Conservation (phyloP, 37 sponge, comb jelly and placozoan genomes). For the Lycopodina hypogea region DNA sequence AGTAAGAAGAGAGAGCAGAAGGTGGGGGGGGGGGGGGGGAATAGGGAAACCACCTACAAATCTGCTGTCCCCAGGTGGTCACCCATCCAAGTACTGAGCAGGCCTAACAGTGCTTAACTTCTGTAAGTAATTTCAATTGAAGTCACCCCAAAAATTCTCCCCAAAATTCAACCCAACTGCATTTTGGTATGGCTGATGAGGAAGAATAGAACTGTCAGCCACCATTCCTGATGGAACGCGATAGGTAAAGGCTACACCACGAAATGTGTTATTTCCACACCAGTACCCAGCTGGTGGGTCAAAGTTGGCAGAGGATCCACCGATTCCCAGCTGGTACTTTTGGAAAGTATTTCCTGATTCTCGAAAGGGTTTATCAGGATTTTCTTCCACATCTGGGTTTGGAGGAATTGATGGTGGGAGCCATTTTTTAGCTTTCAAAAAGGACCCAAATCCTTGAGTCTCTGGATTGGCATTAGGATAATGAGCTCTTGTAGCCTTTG, state of each 20-base stretch:
- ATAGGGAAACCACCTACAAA: too few relatives aligned
- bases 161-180: too few relatives aligned
- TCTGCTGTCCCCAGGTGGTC: too few relatives aligned
- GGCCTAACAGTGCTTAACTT: too few relatives aligned
- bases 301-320: constrained; percentile 42
- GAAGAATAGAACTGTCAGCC: constrained; percentile 28
- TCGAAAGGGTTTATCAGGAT: constrained; percentile 20
- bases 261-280: constrained; percentile 30
- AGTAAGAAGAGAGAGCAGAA: too few relatives aligned
- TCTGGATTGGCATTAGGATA: constrained; percentile 80
- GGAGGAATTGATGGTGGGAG: constrained; percentile 5
- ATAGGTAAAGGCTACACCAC: constrained; percentile 49
- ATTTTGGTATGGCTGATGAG: constrained; percentile 51
- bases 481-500: constrained; percentile 58
- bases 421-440: constrained; percentile 24
- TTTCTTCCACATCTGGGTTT: constrained; percentile 10
- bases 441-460: constrained; percentile 58
- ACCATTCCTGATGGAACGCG: constrained; percentile 32
- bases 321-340: constrained; percentile 50
- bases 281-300: constrained; percentile 68
- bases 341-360: constrained; percentile 34
- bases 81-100: too few relatives aligned
- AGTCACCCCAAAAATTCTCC: too few relatives aligned
- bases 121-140: too few relatives aligned
- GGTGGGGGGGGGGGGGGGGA: too few relatives aligned